Evolutionary conservation across 2,113 vertebrate genomes (phyloP).

Genomic region (Pygoscelis adeliae): DNA sequence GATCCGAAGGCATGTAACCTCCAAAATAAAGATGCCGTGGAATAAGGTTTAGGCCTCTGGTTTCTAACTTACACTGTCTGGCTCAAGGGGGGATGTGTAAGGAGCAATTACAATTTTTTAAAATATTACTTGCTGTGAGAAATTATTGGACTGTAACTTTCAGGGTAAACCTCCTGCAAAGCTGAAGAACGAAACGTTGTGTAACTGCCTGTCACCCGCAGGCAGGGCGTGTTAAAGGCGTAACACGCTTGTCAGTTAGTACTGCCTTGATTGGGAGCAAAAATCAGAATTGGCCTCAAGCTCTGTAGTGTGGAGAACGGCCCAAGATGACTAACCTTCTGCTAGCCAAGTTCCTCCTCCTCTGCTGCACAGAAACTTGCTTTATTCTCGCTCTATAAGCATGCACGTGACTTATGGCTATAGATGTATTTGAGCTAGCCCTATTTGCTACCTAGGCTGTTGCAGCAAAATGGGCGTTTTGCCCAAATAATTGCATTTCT

Average conservation of each 20-base stretch:
- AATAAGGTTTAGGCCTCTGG: not conserved
- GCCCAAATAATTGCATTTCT: not conserved
- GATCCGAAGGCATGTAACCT: not conserved
- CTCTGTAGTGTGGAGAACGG: not conserved
- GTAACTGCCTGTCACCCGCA: not conserved
- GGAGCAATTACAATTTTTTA: not conserved
- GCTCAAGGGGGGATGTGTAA: not conserved
- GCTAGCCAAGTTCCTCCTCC: not conserved
- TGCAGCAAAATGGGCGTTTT: not conserved
- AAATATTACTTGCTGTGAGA: not conserved
- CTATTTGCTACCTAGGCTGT: not conserved
- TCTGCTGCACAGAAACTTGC: rapidly evolving
- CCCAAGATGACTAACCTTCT: not conserved
- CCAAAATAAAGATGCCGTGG: not conserved
- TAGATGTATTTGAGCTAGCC: not conserved
- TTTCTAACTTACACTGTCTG: not conserved
- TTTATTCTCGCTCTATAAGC: not conserved
- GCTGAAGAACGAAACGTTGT: rapidly evolving
- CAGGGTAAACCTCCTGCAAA: not conserved
- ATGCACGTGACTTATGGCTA: rapidly evolving
- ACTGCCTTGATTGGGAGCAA: not conserved
- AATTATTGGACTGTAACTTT: not conserved
- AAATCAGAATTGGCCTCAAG: not conserved
- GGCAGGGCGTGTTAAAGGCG: rapidly evolving
- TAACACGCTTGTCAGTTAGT: not conserved